Conservation (phyloP, 2,113 vertebrate genomes). For the Peromyscus maniculatus region DNA sequence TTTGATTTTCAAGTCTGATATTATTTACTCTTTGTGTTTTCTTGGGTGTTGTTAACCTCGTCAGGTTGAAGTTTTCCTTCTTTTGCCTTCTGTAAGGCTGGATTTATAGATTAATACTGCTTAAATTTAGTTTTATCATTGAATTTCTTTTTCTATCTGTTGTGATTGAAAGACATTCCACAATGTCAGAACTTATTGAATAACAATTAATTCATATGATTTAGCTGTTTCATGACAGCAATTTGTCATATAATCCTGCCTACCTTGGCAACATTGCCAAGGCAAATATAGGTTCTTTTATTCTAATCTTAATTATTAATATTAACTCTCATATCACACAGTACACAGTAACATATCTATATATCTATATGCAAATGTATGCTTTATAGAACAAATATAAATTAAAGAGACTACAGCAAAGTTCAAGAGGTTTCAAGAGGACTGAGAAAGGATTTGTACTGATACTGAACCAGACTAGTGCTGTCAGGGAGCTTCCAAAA, state of each 20-base stretch:
- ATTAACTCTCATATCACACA: background rate
- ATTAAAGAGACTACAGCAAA: background rate
- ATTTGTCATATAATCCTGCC: background rate
- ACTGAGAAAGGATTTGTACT: background rate
- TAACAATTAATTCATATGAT: background rate
- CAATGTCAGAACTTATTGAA: background rate
- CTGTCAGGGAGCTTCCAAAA: background rate
- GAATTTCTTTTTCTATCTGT: background rate
- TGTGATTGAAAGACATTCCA: background rate
- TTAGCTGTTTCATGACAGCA: background rate
- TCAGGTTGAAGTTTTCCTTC: background rate
- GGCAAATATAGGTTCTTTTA: background rate
- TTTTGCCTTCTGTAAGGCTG: background rate
- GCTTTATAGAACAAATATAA: background rate
- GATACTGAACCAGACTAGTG: background rate
- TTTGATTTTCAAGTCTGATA: background rate
- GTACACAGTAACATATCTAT: background rate
- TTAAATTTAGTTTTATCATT: background rate
- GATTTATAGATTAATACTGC: background rate
- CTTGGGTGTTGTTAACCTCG: background rate
- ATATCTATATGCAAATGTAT: background rate
- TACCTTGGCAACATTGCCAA: background rate
- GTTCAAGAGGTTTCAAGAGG: background rate
- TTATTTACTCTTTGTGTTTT: background rate
- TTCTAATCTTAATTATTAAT: background rate